Evolutionary conservation across 2,888 invertebrate genomes (phyloP).

Genomic region (Piscicola geometra): DNA sequence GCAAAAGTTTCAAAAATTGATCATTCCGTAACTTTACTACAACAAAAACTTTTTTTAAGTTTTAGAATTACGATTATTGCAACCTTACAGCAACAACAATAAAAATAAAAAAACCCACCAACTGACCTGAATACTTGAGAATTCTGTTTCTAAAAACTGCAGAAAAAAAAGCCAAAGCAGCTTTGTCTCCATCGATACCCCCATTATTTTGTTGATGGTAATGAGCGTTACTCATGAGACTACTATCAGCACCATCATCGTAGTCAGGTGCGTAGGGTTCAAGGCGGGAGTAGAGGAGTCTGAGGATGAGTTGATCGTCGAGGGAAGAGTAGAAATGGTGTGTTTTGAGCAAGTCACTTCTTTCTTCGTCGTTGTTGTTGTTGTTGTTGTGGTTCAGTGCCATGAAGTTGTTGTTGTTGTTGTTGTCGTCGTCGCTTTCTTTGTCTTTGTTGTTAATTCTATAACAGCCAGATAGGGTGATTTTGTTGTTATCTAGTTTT

Average conservation of each 20-base stretch:
- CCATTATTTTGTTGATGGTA: neutral
- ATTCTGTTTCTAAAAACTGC: neutral
- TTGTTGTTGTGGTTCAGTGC: neutral
- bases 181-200: neutral
- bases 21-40: too few relatives aligned
- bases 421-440: neutral
- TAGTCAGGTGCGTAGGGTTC: neutral
- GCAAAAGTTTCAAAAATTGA: too few relatives aligned
- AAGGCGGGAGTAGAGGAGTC: neutral
- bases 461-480: neutral
- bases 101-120: neutral
- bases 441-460: neutral
- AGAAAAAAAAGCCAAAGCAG: too few relatives aligned
- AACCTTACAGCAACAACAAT: too few relatives aligned
- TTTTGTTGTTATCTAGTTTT: neutral
- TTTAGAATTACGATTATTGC: too few relatives aligned
- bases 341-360: neutral
- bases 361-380: neutral
- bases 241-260: neutral
- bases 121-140: neutral
- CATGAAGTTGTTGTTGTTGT: neutral
- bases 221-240: neutral
- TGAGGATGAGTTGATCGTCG: neutral
- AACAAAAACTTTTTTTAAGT: too few relatives aligned
- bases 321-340: conserved; percentile 9